phyloP scores from a whole-genome alignment of 2,113 vertebrate species.

The Brachyhypopomus occidentalis region DNA sequence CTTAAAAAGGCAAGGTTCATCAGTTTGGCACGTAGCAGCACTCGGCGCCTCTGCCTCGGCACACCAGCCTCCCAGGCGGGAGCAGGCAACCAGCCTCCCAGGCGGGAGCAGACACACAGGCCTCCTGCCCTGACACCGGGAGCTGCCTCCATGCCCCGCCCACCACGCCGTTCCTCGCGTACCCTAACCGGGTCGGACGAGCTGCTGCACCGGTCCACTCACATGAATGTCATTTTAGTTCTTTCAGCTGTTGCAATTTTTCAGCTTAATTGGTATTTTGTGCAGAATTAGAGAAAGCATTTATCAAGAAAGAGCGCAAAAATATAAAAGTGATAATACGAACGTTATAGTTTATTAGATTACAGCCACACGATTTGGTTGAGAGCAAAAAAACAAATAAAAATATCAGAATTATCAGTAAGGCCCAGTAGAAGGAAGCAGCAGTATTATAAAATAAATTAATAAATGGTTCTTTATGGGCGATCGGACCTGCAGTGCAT shows the following conservation, averaged over 20 bases:
- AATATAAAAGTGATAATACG: background rate
- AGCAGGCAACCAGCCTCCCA: constrained; percentile 67
- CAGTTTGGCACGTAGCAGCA: constrained; percentile 71
- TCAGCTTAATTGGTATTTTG: constrained; percentile 28
- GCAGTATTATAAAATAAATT: background rate
- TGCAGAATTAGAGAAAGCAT: background rate
- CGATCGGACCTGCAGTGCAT: background rate
- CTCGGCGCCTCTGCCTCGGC: constrained; percentile 62
- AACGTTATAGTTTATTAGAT: background rate
- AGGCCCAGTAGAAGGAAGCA: background rate
- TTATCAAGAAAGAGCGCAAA: background rate
- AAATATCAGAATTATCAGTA: background rate
- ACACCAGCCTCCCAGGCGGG: constrained; percentile 64
- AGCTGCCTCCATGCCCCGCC: constrained; percentile 19
- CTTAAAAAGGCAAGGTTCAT: constrained; percentile 79
- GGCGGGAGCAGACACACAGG: constrained; percentile 61
- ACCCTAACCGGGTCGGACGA: constrained; percentile 24
- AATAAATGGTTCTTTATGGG: background rate
- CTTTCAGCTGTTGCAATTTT: background rate
- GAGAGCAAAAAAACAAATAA: background rate
- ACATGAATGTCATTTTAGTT: constrained; percentile 1
- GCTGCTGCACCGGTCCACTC: constrained; percentile 7
- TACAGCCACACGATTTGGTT: background rate
- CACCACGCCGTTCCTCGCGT: constrained; percentile 2
- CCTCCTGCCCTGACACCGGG: constrained; percentile 51